These are phyloP conservation scores for Carterocephalus palaemon DNA, from an alignment of 2,888 invertebrate species.

Conservation along the genomic window DNA sequence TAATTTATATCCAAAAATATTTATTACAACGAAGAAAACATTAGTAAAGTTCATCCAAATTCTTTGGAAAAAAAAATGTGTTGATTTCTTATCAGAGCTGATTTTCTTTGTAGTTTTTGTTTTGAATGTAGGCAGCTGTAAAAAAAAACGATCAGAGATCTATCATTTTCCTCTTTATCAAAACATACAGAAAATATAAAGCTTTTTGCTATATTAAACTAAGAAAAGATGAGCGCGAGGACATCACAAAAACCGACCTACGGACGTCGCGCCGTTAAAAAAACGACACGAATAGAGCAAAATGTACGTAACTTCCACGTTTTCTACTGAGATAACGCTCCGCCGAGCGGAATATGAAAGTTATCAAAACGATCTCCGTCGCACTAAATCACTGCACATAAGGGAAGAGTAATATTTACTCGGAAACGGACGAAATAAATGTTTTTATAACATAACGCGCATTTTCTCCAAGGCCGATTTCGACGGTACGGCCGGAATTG, in stretches of 20 bases:
- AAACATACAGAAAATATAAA: slow-evolving; percentile 7
- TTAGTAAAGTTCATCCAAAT: too few species aligned
- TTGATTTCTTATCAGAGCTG: too few species aligned
- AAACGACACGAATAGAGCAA: too few species aligned
- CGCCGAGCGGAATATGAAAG: slow-evolving; percentile 72
- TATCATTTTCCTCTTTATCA: too few species aligned
- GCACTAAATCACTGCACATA: slow-evolving; percentile 77
- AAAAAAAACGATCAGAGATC: too few species aligned
- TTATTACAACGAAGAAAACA: too few species aligned
- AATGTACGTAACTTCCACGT: slow-evolving; percentile 56
- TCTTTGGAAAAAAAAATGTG: too few species aligned
- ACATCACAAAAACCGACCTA: slow-evolving; percentile 38
- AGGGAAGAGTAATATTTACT: slow-evolving; percentile 75
- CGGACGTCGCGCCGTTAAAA: slow-evolving; percentile 48
- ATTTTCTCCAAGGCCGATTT: slow-evolving; percentile 69
- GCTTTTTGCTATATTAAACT: slow-evolving; percentile 13
- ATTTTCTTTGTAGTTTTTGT: too few species aligned
- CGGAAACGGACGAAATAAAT: slow-evolving; percentile 77
- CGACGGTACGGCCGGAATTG: too few species aligned
- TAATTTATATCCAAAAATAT: too few species aligned
- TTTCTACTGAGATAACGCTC: slow-evolving; percentile 73
- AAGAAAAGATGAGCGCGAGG: slow-evolving; percentile 38
- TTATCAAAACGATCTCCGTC: slow-evolving; percentile 76
- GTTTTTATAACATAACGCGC: slow-evolving; percentile 78
- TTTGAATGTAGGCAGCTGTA: too few species aligned